These are phyloP conservation scores for Caenorhabditis sinica DNA, from an alignment of 2,888 invertebrate species.

Conservation along the genomic window DNA sequence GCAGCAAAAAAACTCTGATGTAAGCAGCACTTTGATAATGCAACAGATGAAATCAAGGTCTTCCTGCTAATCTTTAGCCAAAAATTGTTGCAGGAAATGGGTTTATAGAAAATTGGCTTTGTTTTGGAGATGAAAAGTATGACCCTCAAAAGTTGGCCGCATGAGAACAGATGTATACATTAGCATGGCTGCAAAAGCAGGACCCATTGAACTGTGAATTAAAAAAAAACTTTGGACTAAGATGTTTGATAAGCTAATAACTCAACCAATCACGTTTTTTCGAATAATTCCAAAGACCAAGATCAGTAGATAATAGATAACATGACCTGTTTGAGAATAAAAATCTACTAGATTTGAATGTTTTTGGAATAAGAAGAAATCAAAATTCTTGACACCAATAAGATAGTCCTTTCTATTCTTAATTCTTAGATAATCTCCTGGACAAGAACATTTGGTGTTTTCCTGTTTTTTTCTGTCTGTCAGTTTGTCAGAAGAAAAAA, in stretches of 20 bases:
- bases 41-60: constrained; percentile 8
- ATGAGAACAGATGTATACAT: constrained; percentile 1
- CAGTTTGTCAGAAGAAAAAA: not conserved
- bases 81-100: not conserved
- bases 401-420: not conserved
- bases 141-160: not conserved
- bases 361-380: not conserved
- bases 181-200: not conserved
- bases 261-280: not conserved
- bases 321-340: not conserved
- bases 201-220: constrained; percentile 9
- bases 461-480: not conserved
- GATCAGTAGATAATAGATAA: too few species aligned
- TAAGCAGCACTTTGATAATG: constrained; percentile 3
- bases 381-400: not conserved
- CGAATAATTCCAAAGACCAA: not conserved
- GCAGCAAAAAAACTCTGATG: constrained; percentile 32
- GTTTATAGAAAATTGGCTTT: not conserved
- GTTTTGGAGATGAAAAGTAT: not conserved
- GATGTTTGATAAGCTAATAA: not conserved
- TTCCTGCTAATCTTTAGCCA: constrained; percentile 10
- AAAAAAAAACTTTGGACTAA: not conserved
- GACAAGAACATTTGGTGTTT: not conserved
- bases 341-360: not conserved
- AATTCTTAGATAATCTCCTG: not conserved